These are phyloP conservation scores for Caenorhabditis inopinata DNA, from an alignment of 1,140 invertebrate genomes.

Conservation along the genomic window DNA sequence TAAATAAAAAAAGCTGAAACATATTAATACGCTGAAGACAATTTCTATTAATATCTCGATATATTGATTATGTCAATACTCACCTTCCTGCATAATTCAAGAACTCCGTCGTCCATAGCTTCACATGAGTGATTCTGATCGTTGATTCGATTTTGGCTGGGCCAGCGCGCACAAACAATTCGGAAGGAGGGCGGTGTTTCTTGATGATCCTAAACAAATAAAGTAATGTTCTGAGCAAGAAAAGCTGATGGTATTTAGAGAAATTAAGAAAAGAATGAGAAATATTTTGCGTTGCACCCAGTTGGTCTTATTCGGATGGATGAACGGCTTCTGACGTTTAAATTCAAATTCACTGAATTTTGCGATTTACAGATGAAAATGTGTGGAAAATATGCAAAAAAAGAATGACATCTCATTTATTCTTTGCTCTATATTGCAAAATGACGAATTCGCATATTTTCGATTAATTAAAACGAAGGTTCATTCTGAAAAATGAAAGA, in stretches of 20 bases:
- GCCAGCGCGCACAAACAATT: background rate
- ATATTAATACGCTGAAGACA: no score
- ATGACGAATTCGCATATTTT: constrained; percentile 1
- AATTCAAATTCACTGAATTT: constrained; percentile 10
- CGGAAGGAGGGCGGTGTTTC: background rate
- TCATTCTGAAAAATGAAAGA: background rate
- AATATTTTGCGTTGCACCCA: background rate
- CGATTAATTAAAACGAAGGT: background rate
- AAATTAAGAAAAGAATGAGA: background rate
- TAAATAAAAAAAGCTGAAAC: no score
- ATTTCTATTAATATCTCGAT: no score
- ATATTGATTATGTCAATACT: no score
- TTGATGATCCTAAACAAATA: constrained; percentile 25
- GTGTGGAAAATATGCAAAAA: constrained; percentile 9
- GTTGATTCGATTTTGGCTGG: background rate
- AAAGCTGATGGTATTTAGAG: background rate
- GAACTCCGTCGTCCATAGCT: background rate
- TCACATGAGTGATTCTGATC: background rate
- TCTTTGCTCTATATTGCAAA: background rate
- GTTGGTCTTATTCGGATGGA: background rate
- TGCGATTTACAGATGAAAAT: background rate
- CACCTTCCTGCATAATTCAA: background rate
- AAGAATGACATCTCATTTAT: background rate
- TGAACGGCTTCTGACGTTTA: background rate
- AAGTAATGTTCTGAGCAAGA: background rate